These are phyloP conservation scores for Rousettus madagascariensis DNA, from an alignment of 2,797 vertebrate species.

Conservation along the genomic window DNA sequence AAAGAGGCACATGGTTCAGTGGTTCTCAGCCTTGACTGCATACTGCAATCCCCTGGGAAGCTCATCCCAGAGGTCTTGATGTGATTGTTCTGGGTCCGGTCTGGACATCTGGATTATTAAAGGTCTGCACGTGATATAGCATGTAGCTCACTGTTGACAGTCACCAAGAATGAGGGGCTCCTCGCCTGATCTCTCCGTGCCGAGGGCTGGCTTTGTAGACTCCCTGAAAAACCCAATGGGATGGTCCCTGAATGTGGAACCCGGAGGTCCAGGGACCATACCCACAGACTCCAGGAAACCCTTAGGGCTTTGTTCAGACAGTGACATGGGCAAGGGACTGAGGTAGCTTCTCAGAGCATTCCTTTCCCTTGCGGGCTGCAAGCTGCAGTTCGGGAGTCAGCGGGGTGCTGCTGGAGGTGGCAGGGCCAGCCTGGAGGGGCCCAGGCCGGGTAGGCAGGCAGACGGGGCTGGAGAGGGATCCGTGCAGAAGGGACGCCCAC, in stretches of 20 bases:
- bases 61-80: not conserved
- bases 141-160: not conserved
- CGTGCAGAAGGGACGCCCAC: constrained; percentile 92
- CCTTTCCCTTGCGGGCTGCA: not conserved
- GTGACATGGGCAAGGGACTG: not conserved
- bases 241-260: not conserved
- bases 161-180: too few relatives aligned
- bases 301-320: not conserved
- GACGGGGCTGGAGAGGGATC: constrained; percentile 86
- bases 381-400: not conserved
- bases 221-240: not conserved
- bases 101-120: not conserved
- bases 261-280: not conserved
- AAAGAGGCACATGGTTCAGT: not conserved
- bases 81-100: not conserved
- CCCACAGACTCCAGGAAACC: not conserved
- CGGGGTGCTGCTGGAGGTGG: not conserved
- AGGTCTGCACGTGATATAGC: not conserved
- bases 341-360: not conserved
- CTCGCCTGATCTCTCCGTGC: not conserved
- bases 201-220: not conserved
- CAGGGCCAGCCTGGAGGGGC: not conserved
- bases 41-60: not conserved
- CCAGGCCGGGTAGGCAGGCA: constrained; percentile 14
- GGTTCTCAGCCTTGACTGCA: not conserved